Evolutionary conservation across 2,888 invertebrate genomes (phyloP).

Genomic region (Pristionchus arcanus): DNA sequence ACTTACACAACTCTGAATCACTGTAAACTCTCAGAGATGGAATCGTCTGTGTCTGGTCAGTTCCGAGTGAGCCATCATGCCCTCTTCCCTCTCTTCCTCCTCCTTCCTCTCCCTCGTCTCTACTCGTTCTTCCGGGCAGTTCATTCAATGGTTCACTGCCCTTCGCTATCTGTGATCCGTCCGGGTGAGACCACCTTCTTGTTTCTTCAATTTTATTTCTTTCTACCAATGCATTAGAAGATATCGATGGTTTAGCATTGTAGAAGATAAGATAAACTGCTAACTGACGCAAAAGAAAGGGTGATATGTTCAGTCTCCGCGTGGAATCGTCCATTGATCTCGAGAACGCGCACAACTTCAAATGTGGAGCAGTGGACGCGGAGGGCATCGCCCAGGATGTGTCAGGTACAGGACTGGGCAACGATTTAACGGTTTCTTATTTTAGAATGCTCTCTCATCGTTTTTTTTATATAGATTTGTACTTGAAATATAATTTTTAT

Average conservation of each 20-base stretch:
- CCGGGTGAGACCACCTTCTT: no score
- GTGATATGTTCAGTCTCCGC: not conserved
- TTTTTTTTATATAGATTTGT: no score
- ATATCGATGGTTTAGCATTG: no score
- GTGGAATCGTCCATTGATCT: conserved; percentile 14
- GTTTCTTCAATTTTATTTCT: no score
- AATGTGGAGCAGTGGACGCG: conserved; percentile 5
- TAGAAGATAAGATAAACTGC: no score
- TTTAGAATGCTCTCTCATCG: no score
- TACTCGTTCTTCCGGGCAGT: conserved; percentile 66
- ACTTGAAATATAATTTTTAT: no score
- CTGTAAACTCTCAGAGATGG: conserved; percentile 62
- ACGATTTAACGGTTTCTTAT: no score
- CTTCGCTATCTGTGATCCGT: conserved; percentile 40
- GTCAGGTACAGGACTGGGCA: no score
- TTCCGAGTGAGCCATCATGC: conserved; percentile 64
- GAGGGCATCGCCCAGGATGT: conserved; percentile 44
- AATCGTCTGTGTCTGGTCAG: conserved; percentile 68
- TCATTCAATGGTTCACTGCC: conserved; percentile 56
- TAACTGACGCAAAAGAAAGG: no score
- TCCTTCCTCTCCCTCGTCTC: conserved; percentile 66
- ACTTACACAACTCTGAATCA: not conserved
- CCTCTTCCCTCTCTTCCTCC: conserved; percentile 70
- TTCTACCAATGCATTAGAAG: no score
- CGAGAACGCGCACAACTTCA: conserved; percentile 12